Conservation (phyloP, 1,140 invertebrate genomes). For the Leucophenga varia region DNA sequence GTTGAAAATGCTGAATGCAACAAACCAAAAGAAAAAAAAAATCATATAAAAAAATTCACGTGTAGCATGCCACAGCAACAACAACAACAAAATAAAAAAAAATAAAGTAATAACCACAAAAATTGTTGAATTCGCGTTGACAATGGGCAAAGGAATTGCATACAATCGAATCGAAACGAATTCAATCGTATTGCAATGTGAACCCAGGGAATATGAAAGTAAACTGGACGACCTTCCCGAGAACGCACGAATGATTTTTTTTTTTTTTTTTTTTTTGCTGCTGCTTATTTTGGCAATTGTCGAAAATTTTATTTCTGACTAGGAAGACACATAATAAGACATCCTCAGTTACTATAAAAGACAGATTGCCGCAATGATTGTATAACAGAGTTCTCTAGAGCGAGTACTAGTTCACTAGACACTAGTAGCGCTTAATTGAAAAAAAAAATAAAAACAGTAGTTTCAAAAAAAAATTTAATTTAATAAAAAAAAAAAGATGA, state of each 20-base stretch:
- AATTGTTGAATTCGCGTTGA: too few species aligned
- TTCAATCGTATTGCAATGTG: not conserved
- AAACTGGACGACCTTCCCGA: slow-evolving; percentile 54
- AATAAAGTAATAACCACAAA: too few species aligned
- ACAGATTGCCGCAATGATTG: slow-evolving; percentile 29
- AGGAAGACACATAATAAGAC: slow-evolving; percentile 1
- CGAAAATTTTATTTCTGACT: slow-evolving; percentile 8
- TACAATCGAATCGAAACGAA: too few species aligned
- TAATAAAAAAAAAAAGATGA: too few species aligned
- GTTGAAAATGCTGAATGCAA: too few species aligned
- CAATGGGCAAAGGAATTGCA: too few species aligned
- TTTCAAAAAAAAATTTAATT: too few species aligned
- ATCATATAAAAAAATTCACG: too few species aligned
- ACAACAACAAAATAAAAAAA: too few species aligned
- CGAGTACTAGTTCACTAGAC: slow-evolving; percentile 52
- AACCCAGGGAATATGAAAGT: slow-evolving; percentile 50
- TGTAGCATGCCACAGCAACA: not conserved
- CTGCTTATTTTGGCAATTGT: slow-evolving; percentile 19
- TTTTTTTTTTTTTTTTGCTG: not conserved
- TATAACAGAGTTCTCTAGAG: slow-evolving; percentile 50
- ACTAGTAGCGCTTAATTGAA: slow-evolving; percentile 44
- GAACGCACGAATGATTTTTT: slow-evolving; percentile 39
- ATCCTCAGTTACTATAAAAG: slow-evolving; percentile 36
- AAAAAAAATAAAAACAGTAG: not conserved
- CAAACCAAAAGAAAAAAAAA: slow-evolving; percentile 40